A percentile compares a stretch with the other conserved stretches of the same genome.
Conservation (phyloP, 2,113 vertebrate species). For the Eclectus roratus region DNA sequence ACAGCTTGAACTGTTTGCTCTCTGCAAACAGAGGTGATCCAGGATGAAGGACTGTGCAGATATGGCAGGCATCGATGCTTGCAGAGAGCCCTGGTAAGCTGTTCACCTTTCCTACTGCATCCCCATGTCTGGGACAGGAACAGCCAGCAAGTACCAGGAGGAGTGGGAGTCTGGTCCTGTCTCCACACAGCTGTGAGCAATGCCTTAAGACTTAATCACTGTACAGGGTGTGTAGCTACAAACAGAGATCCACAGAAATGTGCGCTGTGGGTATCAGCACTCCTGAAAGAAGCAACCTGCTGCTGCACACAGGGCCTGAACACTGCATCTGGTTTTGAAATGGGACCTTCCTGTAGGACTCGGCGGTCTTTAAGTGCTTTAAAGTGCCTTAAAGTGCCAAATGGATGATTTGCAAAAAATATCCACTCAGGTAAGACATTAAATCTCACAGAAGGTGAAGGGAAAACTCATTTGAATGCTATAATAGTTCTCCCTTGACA, state of each 20-base stretch:
- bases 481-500: background rate
- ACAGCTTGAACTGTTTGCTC: background rate
- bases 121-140: too few species aligned
- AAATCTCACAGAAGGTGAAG: background rate
- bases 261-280: background rate
- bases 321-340: background rate
- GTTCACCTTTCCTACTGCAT: background rate
- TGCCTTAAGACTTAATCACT: background rate
- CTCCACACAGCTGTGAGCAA: background rate
- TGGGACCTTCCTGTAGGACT: background rate
- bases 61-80: fast-evolving
- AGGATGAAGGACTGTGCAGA: background rate
- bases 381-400: background rate
- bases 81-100: background rate
- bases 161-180: background rate
- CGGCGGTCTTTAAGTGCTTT: background rate
- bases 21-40: background rate
- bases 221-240: background rate
- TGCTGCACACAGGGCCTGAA: background rate
- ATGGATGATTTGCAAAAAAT: background rate
- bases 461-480: background rate
- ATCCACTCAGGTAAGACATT: background rate
- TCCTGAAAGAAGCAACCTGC: background rate
- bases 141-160: background rate
- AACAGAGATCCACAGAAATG: background rate